A percentile compares a stretch with the other conserved stretches of the same genome.
These are phyloP conservation scores for Eurytoma californica DNA, from an alignment of 2,888 invertebrate genomes.

Conservation along the genomic window DNA sequence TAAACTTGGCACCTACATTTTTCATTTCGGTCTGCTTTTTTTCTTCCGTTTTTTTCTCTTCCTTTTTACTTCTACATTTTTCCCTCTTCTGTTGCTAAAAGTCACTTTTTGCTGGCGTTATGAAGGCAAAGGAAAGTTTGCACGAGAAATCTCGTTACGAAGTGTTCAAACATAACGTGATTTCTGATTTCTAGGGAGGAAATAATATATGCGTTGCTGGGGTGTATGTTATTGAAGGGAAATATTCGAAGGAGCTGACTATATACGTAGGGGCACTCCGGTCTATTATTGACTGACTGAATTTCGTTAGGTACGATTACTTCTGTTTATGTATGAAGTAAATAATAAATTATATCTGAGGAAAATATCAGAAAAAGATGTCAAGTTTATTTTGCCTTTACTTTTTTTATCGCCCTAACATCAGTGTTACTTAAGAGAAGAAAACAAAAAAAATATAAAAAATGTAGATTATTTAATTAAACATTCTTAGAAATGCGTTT, in stretches of 20 bases:
- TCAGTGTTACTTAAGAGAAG: too few species aligned
- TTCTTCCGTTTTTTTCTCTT: constrained; percentile 9
- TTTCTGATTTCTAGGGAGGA: constrained; percentile 24
- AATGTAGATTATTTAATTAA: too few species aligned
- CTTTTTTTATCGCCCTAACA: too few species aligned
- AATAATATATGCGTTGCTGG: background rate
- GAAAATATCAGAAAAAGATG: too few species aligned
- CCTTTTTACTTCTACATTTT: background rate
- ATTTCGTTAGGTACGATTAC: too few species aligned
- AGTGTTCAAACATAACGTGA: constrained; percentile 22
- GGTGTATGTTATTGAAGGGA: constrained; percentile 18
- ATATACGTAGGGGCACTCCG: background rate
- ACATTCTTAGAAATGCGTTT: too few species aligned
- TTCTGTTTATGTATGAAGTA: too few species aligned
- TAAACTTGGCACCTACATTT: constrained; percentile 51
- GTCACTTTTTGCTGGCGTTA: background rate
- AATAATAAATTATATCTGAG: too few species aligned
- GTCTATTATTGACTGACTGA: background rate
- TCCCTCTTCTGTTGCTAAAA: background rate
- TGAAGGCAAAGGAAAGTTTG: constrained; percentile 9
- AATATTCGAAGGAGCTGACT: background rate
- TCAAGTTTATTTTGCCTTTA: too few species aligned
- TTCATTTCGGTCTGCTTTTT: constrained; percentile 44
- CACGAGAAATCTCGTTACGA: background rate
- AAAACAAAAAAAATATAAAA: too few species aligned